phyloP scores from a whole-genome alignment of 1,140 invertebrate genomes.

The Delia radicum region DNA sequence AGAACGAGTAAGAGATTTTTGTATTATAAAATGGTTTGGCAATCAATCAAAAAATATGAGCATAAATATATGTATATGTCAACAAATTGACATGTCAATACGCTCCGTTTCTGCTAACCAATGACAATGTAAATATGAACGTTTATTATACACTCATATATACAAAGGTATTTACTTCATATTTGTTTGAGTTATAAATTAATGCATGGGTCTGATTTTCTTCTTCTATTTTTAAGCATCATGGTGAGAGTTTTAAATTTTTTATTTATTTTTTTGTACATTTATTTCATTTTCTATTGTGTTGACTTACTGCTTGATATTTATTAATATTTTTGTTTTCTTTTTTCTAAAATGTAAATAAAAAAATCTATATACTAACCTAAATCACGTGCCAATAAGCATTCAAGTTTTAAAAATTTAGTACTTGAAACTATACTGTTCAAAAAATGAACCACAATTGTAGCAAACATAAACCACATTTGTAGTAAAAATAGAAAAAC shows the following conservation, averaged over 20 bases:
- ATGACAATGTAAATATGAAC: too few species aligned
- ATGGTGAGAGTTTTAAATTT: background rate
- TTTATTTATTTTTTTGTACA: background rate
- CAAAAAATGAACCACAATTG: too few species aligned
- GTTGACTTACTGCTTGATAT: background rate
- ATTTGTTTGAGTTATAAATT: background rate
- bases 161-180: too few species aligned
- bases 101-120: background rate
- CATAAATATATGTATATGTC: background rate
- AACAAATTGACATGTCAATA: conserved; percentile 20
- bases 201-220: background rate
- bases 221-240: background rate
- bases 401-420: too few species aligned
- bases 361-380: background rate
- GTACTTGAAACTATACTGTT: too few species aligned
- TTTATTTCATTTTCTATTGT: background rate
- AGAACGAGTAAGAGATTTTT: background rate
- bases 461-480: too few species aligned
- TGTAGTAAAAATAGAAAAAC: too few species aligned
- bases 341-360: background rate
- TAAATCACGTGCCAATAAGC: too few species aligned
- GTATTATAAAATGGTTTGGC: background rate
- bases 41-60: conserved; percentile 9
- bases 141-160: background rate
- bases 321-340: background rate